Base-by-base conservation (phyloP, 2,888 invertebrate species). In the Brachycybe producta region DNA sequence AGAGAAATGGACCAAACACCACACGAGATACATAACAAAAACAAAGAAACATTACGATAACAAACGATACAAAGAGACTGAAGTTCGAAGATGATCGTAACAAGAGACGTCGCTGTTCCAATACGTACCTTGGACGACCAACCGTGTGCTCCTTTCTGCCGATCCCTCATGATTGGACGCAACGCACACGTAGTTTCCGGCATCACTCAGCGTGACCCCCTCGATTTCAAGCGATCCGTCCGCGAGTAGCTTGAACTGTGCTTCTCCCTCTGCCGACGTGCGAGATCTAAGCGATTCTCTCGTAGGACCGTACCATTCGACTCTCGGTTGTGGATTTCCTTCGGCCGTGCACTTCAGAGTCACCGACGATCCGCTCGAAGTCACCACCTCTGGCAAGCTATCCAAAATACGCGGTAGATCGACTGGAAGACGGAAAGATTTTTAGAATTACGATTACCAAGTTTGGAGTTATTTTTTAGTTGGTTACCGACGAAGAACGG, bases 171-270 rank as follows among this genome's bases (percentile, higher is more conserved):
- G 64, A 67, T 92, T 92, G 63, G 81, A 79, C 1, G 87, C 92
- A 7, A 79, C 74, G 63, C 92, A 92, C 49, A 83, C 75, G 66
- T 92, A 94, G 11, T 79, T 77, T 32, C 91, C 92, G 23, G 80
- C 76, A 67, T 94, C 92, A 49, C 79, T 78, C 57, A 77, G 78
- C 62, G 79, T 79, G 26, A 87, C 72, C 35, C 83, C 82, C 15
- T 85, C 78, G 54, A 94, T 87, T 66, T 87, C 82, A 47, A 91
- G 71, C 2, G 85, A 78, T 15, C 84, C 84, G 60, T 82, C 81
- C 5, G 55, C 51, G 35, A 77, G 65, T 52, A 86, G 71, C 28
- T 79, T 75, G 66, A 82, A 83, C 52, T 85, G n/a, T 11, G 47
- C 36, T 1, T 27, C 49, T 30, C 17, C 21, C 13, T 28, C 78